Base-by-base conservation (phyloP, 2,113 vertebrate genomes). In the Chitala chitala region DNA sequence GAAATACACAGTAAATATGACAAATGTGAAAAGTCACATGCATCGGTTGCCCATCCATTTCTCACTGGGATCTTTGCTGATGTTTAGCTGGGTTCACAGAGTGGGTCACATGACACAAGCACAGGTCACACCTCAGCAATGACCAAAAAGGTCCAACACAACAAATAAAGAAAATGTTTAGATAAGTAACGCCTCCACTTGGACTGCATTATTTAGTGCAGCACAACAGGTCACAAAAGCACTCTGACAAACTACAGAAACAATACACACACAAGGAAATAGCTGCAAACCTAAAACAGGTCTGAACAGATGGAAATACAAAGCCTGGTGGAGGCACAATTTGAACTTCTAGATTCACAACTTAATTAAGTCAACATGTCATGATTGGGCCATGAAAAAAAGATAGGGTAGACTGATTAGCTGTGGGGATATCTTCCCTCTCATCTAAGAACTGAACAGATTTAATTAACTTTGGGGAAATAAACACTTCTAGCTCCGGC, bases 401-500 rank as follows among this genome's bases (percentile, higher is more conserved):
- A 46, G 5, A 56, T 46, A 46, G 13, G 15, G 13, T 42, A 72
- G 36, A 56, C 42, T 42, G 33, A 58, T 33, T 33, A 38, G 70
- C 33, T 17, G 38, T 54, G 42, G 70, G 53, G 50, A 54, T 54
- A 58, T 58, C 17, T 40, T 36, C 69, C 69, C n/a, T 56, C 33
- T 42, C n/a, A 29, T 58, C 70, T 71, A 71, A 54, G 38, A 24
- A 56, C 70, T 44, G 54, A 46, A 42, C 54, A 8, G 54, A 46
- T 72, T 58, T 46, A 68, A 68, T 48, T 68, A 68, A 24, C 64
- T 68, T 24, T 48, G 13, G 64, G 64, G 42, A 68, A 68, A 26
- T 38, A 68, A 68, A 68, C 64, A 68, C 64, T 38, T 15, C 63
- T 4, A 44, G 36, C 63, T 38, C 22, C 15, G 63, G 36, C 42